Percentiles rank a stretch among this genome's conserved stretches.
phyloP scores from a whole-genome alignment of 2,113 vertebrate genomes.

The Dromaius novaehollandiae region DNA sequence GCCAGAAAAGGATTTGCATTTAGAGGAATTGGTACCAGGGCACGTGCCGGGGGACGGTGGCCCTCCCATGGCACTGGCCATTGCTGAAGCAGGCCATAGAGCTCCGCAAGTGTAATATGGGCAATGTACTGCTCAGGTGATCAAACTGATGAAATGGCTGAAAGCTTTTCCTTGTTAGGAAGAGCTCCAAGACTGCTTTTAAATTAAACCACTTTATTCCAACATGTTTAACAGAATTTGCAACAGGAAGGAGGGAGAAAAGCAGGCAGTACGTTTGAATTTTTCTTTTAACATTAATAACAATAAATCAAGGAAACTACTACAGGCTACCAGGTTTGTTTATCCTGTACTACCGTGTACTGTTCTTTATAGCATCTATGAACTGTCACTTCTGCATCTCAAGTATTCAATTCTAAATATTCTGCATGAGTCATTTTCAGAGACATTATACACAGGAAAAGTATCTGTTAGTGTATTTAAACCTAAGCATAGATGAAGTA shows the following conservation, averaged over 20 bases:
- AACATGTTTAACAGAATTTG: neutral
- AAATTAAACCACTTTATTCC: neutral
- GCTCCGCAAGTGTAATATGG: neutral
- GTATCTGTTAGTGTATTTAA: constrained; percentile 52
- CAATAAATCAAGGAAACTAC: neutral
- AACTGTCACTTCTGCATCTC: neutral
- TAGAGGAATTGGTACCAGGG: neutral
- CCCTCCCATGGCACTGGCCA: neutral
- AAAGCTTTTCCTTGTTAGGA: neutral
- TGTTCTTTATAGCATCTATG: neutral
- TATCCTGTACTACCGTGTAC: neutral
- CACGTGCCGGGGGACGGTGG: neutral
- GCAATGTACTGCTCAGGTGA: neutral
- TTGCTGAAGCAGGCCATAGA: neutral
- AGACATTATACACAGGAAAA: neutral
- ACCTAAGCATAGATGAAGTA: constrained; percentile 52
- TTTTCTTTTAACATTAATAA: neutral
- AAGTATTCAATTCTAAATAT: neutral
- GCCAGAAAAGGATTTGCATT: neutral
- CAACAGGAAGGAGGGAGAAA: neutral
- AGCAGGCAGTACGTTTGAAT: neutral
- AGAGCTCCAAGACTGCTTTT: neutral
- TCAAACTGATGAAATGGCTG: accelerated
- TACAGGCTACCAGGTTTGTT: neutral
- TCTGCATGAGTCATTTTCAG: constrained; percentile 17